Conservation (phyloP, 2,888 invertebrate species). For the Sinhomidia bicolor region DNA sequence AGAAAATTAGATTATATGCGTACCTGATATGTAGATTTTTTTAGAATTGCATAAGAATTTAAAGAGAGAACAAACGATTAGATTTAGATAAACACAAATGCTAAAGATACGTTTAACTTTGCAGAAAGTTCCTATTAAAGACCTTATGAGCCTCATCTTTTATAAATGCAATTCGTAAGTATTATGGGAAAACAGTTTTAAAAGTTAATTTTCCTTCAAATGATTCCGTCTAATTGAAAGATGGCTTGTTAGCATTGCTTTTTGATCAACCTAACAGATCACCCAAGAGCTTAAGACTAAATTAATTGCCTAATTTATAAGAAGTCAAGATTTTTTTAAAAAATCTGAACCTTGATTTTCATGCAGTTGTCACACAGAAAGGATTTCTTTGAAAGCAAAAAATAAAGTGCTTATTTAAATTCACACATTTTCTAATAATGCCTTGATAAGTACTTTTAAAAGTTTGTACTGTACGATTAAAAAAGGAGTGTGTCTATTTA, state of each 20-base stretch:
- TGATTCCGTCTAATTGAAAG: background rate
- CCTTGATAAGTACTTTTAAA: background rate
- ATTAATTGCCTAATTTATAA: too few species aligned
- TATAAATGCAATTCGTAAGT: too few species aligned
- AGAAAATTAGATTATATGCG: background rate
- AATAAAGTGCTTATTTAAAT: background rate
- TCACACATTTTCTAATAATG: conserved; percentile 18
- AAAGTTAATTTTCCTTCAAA: background rate
- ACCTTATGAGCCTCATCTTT: too few species aligned
- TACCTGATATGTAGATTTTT: too few species aligned
- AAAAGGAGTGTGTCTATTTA: background rate
- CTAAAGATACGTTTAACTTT: background rate
- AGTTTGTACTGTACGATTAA: background rate
- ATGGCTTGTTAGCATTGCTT: background rate
- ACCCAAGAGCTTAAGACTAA: too few species aligned
- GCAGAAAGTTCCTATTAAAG: too few species aligned
- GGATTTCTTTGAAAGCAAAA: background rate
- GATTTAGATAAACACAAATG: background rate
- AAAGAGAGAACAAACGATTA: background rate
- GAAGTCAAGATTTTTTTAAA: background rate
- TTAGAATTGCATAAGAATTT: background rate
- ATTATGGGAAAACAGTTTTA: background rate
- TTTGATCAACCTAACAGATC: background rate
- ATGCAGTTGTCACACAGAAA: too few species aligned
- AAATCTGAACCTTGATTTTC: too few species aligned